phyloP scores from a whole-genome alignment of 2,888 invertebrate species.

The Cataglyphis rosenhaueri region DNA sequence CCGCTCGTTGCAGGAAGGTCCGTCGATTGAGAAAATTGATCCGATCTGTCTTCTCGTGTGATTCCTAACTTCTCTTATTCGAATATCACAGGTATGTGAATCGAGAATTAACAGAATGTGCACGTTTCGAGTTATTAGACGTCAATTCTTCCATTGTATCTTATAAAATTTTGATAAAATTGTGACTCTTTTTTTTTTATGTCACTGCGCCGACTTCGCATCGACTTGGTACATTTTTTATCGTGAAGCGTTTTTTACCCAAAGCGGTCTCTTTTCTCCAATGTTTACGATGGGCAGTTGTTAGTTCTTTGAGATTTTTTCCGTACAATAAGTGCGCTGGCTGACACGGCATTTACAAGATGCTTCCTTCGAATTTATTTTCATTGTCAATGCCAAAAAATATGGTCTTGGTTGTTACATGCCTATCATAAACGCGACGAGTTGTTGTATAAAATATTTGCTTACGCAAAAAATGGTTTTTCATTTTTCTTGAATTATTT shows the following conservation, averaged over 20 bases:
- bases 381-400: slow-evolving; percentile 57
- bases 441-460: slow-evolving; percentile 55
- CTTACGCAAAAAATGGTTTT: slow-evolving; percentile 54
- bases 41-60: not conserved
- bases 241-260: not conserved
- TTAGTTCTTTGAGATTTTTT: slow-evolving; percentile 51
- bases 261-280: not conserved
- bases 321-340: slow-evolving; percentile 34
- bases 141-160: not conserved
- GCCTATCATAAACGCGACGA: slow-evolving; percentile 73
- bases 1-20: slow-evolving; percentile 1
- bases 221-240: not conserved
- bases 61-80: not conserved
- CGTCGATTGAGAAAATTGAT: slow-evolving; percentile 28
- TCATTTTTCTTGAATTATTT: slow-evolving; percentile 35
- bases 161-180: not conserved
- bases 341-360: slow-evolving; percentile 45
- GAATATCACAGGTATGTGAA: not conserved
- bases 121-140: not conserved
- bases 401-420: slow-evolving; percentile 65
- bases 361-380: slow-evolving; percentile 71
- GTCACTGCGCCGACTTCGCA: not conserved
- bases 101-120: not conserved
- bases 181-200: slow-evolving; percentile 59
- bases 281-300: slow-evolving; percentile 58